A percentile compares a stretch with the other conserved stretches of the same genome.
These are phyloP conservation scores for Xestia c-nigrum DNA, from an alignment of 2,888 invertebrate genomes.

Conservation along the genomic window DNA sequence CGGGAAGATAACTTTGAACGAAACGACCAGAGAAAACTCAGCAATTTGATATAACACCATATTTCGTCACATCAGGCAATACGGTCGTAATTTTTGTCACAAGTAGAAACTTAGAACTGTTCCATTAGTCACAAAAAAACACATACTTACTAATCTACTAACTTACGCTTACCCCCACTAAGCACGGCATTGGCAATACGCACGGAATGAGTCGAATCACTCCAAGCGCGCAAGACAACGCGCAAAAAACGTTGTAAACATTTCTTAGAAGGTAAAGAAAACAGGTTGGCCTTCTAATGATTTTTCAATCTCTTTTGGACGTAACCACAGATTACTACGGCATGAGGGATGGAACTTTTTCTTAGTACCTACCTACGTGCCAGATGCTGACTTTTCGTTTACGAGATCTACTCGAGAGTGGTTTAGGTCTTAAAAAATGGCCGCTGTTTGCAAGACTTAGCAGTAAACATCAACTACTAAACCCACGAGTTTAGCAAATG, in stretches of 20 bases:
- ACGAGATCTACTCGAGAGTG: background rate
- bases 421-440: background rate
- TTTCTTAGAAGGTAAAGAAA: constrained; percentile 34
- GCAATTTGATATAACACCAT: background rate
- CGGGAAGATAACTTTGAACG: background rate
- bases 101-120: constrained; percentile 1
- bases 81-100: background rate
- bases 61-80: background rate
- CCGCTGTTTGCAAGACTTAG: background rate
- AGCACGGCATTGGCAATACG: background rate
- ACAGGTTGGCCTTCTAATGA: constrained; percentile 35
- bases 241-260: constrained; percentile 48
- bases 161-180: constrained; percentile 1
- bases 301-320: constrained; percentile 22
- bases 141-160: background rate
- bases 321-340: constrained; percentile 3
- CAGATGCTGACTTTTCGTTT: background rate
- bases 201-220: background rate
- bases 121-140: constrained; percentile 18
- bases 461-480: background rate
- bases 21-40: background rate
- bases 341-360: background rate
- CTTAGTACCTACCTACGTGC: background rate
- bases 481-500: background rate
- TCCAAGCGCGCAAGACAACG: constrained; percentile 6